A percentile compares a stretch with the other conserved stretches of the same genome.
Conservation (phyloP, 2,888 invertebrate genomes). For the Cerastoderma edule region DNA sequence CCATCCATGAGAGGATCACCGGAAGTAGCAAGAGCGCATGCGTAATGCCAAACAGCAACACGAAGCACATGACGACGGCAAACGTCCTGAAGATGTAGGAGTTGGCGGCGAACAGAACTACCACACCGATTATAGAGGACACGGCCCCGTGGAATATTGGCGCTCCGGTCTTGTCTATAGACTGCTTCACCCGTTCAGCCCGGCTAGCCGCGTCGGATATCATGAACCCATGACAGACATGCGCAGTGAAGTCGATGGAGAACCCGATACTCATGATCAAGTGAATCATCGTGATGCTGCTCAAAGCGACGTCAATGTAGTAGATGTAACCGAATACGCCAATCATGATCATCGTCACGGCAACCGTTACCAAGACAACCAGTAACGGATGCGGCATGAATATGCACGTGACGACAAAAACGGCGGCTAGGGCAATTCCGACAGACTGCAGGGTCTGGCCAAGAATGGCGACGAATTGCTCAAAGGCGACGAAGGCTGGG, state of each 20-base stretch:
- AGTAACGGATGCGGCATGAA: slow-evolving; percentile 76
- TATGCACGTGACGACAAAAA: slow-evolving; percentile 73
- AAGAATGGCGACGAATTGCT: slow-evolving; percentile 75
- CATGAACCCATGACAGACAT: slow-evolving; percentile 72
- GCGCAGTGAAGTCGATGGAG: slow-evolving; percentile 76
- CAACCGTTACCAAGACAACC: slow-evolving; percentile 67
- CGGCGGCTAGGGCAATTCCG: slow-evolving; percentile 72
- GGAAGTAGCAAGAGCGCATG: slow-evolving; percentile 37
- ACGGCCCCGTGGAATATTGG: slow-evolving; percentile 68
- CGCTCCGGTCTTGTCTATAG: slow-evolving; percentile 60
- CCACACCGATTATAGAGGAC: slow-evolving; percentile 67
- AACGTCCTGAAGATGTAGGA: slow-evolving; percentile 37
- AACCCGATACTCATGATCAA: slow-evolving; percentile 79
- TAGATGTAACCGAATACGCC: slow-evolving; percentile 74
- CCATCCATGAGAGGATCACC: slow-evolving; percentile 31
- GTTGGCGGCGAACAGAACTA: slow-evolving; percentile 57
- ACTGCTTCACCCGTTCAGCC: slow-evolving; percentile 43
- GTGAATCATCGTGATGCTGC: slow-evolving; percentile 77
- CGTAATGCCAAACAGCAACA: slow-evolving; percentile 29
- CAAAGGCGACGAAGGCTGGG: slow-evolving; percentile 70
- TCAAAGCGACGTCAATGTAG: slow-evolving; percentile 69
- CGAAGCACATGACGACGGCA: slow-evolving; percentile 25
- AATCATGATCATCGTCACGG: slow-evolving; percentile 72
- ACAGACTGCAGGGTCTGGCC: slow-evolving; percentile 74
- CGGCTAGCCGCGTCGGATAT: slow-evolving; percentile 45